These are phyloP conservation scores for Cataglyphis cursor DNA, from an alignment of 2,888 invertebrate genomes.

Conservation along the genomic window DNA sequence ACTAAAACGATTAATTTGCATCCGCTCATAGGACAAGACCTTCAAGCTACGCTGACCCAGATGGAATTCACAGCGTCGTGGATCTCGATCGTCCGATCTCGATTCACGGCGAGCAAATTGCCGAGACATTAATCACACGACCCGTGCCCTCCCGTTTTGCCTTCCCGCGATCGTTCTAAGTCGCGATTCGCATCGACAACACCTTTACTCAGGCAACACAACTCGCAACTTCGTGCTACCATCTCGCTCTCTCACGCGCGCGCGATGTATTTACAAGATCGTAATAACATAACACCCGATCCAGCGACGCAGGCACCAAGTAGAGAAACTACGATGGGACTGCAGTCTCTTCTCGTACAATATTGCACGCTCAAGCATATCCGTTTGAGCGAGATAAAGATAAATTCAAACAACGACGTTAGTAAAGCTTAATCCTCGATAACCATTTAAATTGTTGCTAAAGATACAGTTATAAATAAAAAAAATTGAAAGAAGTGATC, in stretches of 20 bases:
- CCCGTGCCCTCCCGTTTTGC: conserved; percentile 37
- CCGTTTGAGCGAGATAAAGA: conserved; percentile 19
- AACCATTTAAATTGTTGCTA: background rate
- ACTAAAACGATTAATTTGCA: conserved; percentile 48
- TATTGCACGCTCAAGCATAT: conserved; percentile 58
- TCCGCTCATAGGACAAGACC: conserved; percentile 42
- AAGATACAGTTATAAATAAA: background rate
- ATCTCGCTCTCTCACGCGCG: conserved; percentile 32
- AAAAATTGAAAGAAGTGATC: background rate
- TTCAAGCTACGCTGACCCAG: conserved; percentile 46
- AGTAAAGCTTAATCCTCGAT: background rate
- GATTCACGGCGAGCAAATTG: conserved; percentile 71
- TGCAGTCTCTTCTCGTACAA: conserved; percentile 58
- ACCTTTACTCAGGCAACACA: conserved; percentile 40
- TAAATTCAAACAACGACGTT: background rate
- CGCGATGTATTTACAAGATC: conserved; percentile 69
- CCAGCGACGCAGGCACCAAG: conserved; percentile 53
- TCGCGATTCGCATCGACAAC: conserved; percentile 52
- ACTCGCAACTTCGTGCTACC: conserved; percentile 47
- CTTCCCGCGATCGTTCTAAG: conserved; percentile 61
- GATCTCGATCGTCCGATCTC: conserved; percentile 63
- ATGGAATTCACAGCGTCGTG: conserved; percentile 50
- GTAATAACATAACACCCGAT: conserved; percentile 69
- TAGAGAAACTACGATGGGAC: conserved; percentile 4
- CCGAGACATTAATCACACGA: conserved; percentile 68